Base-by-base conservation (phyloP, 1,140 invertebrate genomes). In the Subanguina moxae region DNA sequence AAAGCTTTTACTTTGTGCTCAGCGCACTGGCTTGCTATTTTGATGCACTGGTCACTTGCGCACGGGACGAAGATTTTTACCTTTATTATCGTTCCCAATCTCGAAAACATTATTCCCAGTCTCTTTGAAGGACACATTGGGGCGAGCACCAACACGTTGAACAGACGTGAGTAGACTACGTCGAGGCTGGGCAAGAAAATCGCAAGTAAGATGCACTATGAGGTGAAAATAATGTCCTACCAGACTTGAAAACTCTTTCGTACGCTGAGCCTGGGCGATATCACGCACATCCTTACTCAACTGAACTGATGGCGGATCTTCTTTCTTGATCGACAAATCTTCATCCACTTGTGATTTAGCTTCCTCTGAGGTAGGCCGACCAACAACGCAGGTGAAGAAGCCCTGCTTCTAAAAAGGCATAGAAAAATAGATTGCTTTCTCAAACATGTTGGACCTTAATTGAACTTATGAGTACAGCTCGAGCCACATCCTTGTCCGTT, bases 401-500 rank as follows among this genome's bases (percentile, higher is more conserved):
- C 42, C 62, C 11, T 64, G 23, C 15, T 48, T 62, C 62, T 64
- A 19, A 62, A 64, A 52, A 52, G 17, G 8, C 48, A 52, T n/a
- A 52, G 8, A 52, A 52, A 52, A 52, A 52, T 38, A 25, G n/a
- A 19, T n/a, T n/a, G n/a, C n/a, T n/a, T n/a, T n/a, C n/a, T n/a
- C n/a, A n/a, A n/a, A 25, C 3, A 52, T 21, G 48, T 8, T 25
- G 17, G n/a, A 52, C 48, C 48, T 52, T 52, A 15, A 52, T 52
- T 15, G 48, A 52, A 21, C 48, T 73, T 38, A 79, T 62, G 17
- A 79, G 65, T 11, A 79, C 28, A 21, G 72, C 70, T 52, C 76
- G 65, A 25, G 78, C 78, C 21, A 80, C 77, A 52, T 79, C 77
- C 66, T 79, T 79, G 48, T 79, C 78, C 15, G 72, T 79, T 27